Evolutionary conservation across 64 coral and sea anemone genomes (phyloP).

Genomic region (Cladopsammia gracilis): DNA sequence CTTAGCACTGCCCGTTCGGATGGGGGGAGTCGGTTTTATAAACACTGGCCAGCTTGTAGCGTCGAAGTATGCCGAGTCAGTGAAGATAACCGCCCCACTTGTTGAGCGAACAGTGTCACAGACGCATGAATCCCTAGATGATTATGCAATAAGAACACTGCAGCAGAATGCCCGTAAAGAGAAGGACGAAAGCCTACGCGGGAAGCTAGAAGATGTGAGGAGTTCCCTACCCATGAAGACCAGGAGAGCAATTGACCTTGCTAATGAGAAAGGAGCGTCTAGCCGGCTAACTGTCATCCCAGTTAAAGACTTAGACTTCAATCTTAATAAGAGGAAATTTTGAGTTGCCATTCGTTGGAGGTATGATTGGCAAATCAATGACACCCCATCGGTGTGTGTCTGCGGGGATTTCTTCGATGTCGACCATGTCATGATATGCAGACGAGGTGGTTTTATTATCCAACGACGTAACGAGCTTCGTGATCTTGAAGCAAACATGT

Average conservation of each 20-base stretch:
- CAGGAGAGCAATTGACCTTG: constrained; percentile 36
- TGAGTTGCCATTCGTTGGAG: constrained; percentile 24
- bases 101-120: constrained; percentile 59
- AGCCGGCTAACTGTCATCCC: constrained; percentile 53
- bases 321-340: constrained; percentile 57
- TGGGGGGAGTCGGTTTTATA: not conserved
- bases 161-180: constrained; percentile 59
- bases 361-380: constrained; percentile 53
- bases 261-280: constrained; percentile 40
- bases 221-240: constrained; percentile 45
- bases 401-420: not conserved
- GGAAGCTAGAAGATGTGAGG: constrained; percentile 14
- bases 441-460: no score
- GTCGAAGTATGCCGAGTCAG: constrained; percentile 36
- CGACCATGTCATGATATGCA: no score
- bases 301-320: constrained; percentile 43
- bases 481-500: no score
- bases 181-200: constrained; percentile 19
- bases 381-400: not conserved
- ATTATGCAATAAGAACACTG: constrained; percentile 40
- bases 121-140: constrained; percentile 64
- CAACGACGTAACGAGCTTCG: no score
- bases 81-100: constrained; percentile 60
- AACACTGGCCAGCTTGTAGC: not conserved
- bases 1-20: not conserved